Base-by-base conservation (phyloP, 2,888 invertebrate genomes). In the Apoderus coryli region DNA sequence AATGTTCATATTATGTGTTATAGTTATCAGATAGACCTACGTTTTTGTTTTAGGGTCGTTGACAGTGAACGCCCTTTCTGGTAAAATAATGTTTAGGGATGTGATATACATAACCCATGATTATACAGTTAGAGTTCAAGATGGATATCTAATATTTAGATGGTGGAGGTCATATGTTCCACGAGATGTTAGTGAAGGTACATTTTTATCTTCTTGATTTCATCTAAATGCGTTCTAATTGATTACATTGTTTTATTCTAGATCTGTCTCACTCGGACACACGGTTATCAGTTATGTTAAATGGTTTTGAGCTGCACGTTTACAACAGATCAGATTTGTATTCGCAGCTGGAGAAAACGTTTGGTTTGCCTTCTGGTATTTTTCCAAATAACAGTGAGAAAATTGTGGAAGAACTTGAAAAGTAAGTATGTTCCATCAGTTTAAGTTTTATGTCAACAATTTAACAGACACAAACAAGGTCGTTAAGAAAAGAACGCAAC, bases 71-170 rank as follows among this genome's bases (percentile, higher is more conserved):
- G 85, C 90, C n/a, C 65, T 96, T 39, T 88, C 93, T 31, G 98
- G 98, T 3, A 96, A 96, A 63, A 80, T 98, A 31, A 96, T 96
- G 95, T 93, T 96, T 57, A 71, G 92, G 34, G 92, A 96, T 63
- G 76, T 96, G 44, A 79, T 86, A 31, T 92, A 86, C 52, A 82
- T 92, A 36, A 90, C 85, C 39, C 82, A 86, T 52, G 95, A 98
- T 63, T 92, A 82, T 58, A 82, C 89, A 16, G 59, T 92, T 23
- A 70, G 93, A 40, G 75, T 93, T 40, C 93, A 93, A 57, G 95
- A 96, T 64, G 96, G 95, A 2, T 93, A 90, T 69, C 67, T 93
- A 39, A 89, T 95, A 60, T 96, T 98, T 61, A 71, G 93, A 28
- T 98, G 93, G 88, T 98, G 96, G 96, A 68, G 89, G 40, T 82